Conservation (phyloP, 2,888 invertebrate genomes). For the Tyria jacobaeae region DNA sequence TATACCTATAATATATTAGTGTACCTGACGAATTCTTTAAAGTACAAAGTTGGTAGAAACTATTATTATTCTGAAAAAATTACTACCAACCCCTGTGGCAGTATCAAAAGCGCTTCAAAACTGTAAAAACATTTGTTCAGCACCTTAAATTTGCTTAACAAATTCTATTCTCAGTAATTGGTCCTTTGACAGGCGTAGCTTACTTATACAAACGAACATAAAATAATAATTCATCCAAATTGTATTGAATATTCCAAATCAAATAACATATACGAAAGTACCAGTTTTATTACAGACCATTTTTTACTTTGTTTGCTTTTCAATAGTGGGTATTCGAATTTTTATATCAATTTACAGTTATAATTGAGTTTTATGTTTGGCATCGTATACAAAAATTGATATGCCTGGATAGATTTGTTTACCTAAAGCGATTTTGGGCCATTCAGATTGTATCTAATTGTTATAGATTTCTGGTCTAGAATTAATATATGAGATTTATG, state of each 20-base stretch:
- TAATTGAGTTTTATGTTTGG: constrained; percentile 30
- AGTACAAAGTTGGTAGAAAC: constrained; percentile 14
- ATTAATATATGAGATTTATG: too few species aligned
- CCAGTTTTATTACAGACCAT: constrained; percentile 19
- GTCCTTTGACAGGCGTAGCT: constrained; percentile 40
- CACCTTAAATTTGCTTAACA: constrained; percentile 35
- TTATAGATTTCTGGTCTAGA: not conserved
- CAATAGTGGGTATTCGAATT: constrained; percentile 29
- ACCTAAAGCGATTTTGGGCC: constrained; percentile 5
- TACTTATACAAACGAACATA: constrained; percentile 22
- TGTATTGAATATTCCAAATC: constrained; percentile 44
- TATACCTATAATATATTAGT: too few species aligned
- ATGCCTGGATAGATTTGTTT: constrained; percentile 39
- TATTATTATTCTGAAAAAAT: constrained; percentile 30
- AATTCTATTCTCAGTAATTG: constrained; percentile 39
- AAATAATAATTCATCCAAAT: constrained; percentile 18
- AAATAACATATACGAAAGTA: constrained; percentile 41
- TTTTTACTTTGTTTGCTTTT: constrained; percentile 24
- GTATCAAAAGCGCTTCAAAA: constrained; percentile 37
- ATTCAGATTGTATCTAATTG: not conserved
- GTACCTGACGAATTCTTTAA: constrained; percentile 3
- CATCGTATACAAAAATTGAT: constrained; percentile 34
- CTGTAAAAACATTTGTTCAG: constrained; percentile 39
- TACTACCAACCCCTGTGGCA: constrained; percentile 18
- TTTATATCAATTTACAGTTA: constrained; percentile 23